These are phyloP conservation scores for Salmo trutta DNA, from an alignment of 2,797 vertebrate genomes.

Conservation along the genomic window DNA sequence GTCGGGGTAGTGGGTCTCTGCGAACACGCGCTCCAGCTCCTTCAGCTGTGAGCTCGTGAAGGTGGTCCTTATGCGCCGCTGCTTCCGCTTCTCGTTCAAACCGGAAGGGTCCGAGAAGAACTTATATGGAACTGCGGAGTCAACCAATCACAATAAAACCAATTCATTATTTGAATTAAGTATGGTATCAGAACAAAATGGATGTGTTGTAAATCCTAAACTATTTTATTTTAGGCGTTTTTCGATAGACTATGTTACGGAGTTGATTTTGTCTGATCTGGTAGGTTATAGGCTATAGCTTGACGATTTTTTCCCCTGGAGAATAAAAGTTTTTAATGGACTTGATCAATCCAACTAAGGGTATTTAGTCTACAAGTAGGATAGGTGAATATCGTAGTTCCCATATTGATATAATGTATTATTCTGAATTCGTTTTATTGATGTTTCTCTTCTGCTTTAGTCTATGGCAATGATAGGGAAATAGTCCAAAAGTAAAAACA, in stretches of 20 bases:
- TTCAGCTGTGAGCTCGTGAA: constrained; percentile 97
- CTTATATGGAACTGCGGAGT: constrained; percentile 84
- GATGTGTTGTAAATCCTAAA: no score
- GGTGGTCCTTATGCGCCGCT: constrained; percentile 92
- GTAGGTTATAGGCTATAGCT: neutral
- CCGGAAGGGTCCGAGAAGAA: constrained; percentile 95
- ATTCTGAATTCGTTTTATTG: neutral
- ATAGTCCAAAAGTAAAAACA: neutral
- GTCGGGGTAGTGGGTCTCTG: constrained; percentile 95
- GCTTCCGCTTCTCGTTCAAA: constrained; percentile 95
- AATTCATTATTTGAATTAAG: neutral
- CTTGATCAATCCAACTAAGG: neutral
- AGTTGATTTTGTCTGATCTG: neutral
- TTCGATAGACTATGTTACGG: neutral
- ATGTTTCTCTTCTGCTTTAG: neutral
- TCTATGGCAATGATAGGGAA: neutral
- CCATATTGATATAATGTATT: neutral
- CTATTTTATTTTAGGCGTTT: neutral
- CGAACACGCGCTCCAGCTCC: constrained; percentile 94
- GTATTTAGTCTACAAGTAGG: neutral
- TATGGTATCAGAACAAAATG: neutral
- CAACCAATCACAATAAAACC: neutral
- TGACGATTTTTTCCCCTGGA: neutral
- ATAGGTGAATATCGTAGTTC: neutral
- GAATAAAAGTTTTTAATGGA: neutral